A percentile compares a stretch with the other conserved stretches of the same genome.
phyloP scores from a whole-genome alignment of 2,888 invertebrate species.

The Mythimna albipuncta region DNA sequence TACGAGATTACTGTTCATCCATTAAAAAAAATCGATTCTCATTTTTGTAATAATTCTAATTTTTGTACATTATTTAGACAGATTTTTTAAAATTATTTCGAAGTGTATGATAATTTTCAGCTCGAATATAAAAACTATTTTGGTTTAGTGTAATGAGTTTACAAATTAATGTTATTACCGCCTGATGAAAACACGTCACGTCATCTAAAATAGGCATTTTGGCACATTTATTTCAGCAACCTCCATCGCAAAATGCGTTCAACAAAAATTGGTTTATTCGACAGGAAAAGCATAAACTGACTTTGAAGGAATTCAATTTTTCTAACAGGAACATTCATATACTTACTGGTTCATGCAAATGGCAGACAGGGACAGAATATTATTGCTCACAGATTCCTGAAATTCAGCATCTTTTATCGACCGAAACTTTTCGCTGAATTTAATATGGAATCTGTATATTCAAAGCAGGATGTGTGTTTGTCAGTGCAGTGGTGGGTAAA shows the following conservation, averaged over 20 bases:
- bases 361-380: constrained; percentile 9
- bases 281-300: neutral
- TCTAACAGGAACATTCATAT: neutral
- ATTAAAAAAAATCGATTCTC: too few species aligned
- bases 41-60: too few species aligned
- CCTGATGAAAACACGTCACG: too few species aligned
- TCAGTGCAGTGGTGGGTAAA: neutral
- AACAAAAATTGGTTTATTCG: neutral
- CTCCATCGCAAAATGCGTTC: neutral
- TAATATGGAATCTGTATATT: constrained; percentile 48
- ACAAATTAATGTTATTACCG: too few species aligned
- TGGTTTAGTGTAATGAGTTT: too few species aligned
- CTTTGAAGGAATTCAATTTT: neutral
- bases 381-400: constrained; percentile 49
- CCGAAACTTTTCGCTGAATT: constrained; percentile 49
- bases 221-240: too few species aligned
- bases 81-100: too few species aligned
- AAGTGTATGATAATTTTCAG: too few species aligned
- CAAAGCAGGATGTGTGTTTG: neutral
- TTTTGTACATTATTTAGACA: too few species aligned
- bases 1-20: too few species aligned
- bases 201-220: too few species aligned
- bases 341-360: neutral
- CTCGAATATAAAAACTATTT: too few species aligned
- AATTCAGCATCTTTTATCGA: constrained; percentile 60